phyloP scores from a whole-genome alignment of 2,888 invertebrate genomes.

The Nomada goodeniana region DNA sequence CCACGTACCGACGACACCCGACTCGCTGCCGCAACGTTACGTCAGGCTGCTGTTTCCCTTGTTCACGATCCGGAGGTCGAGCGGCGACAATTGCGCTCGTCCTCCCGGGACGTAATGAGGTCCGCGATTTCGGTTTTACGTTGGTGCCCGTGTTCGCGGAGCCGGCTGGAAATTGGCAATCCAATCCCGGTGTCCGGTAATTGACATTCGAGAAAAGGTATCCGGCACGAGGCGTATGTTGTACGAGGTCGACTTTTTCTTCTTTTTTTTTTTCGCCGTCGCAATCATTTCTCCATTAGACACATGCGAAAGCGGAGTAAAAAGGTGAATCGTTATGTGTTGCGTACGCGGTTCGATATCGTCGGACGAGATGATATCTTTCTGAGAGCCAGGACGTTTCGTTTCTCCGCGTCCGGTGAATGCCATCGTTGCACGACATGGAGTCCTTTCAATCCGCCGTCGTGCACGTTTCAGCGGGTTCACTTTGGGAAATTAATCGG shows the following conservation, averaged over 20 bases:
- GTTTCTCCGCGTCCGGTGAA: constrained; percentile 15
- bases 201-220: background rate
- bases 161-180: background rate
- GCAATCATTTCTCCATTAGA: too few species aligned
- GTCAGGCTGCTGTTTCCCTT: background rate
- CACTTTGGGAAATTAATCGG: constrained; percentile 47
- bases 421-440: constrained; percentile 20
- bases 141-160: background rate
- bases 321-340: background rate
- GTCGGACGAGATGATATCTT: constrained; percentile 28
- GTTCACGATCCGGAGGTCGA: background rate
- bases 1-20: constrained; percentile 1
- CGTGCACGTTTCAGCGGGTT: constrained; percentile 20
- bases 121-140: too few species aligned
- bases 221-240: too few species aligned
- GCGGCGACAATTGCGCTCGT: background rate
- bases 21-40: constrained; percentile 5
- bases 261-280: too few species aligned
- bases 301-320: too few species aligned
- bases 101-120: background rate
- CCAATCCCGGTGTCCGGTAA: background rate
- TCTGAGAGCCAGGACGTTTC: background rate
- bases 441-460: constrained; percentile 17
- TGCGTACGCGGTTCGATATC: background rate
- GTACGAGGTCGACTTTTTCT: too few species aligned